Conservation (phyloP, 92 coral and sea anemone genomes). For the Phenganax subtilis region DNA sequence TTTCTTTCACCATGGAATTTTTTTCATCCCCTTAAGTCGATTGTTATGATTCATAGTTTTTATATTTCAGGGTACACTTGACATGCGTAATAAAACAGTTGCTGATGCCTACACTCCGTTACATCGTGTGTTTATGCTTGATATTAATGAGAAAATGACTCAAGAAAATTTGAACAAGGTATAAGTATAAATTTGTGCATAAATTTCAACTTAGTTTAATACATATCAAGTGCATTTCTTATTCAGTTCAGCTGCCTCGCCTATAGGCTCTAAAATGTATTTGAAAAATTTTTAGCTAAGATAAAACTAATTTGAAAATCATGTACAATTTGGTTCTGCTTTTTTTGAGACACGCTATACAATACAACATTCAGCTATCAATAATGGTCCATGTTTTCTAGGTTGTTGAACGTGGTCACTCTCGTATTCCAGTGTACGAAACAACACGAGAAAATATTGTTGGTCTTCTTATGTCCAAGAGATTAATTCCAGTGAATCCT, state of each 20-base stretch:
- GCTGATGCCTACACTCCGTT: constrained; percentile 79
- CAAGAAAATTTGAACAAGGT: constrained; percentile 76
- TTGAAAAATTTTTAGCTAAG: no score
- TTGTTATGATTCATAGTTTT: not conserved
- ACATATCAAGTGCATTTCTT: no score
- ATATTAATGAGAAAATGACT: constrained; percentile 65
- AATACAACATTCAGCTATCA: not conserved
- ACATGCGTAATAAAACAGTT: constrained; percentile 90
- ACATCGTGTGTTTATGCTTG: constrained; percentile 74
- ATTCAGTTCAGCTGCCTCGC: no score
- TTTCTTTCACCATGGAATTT: not conserved
- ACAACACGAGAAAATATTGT: constrained; percentile 59
- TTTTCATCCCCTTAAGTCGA: not conserved
- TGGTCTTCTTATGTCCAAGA: constrained; percentile 80
- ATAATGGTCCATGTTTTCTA: constrained; percentile 35
- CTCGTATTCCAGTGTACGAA: constrained; percentile 82
- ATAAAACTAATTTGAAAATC: no score
- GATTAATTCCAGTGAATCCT: constrained; percentile 84
- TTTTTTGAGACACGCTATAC: no score
- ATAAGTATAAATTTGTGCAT: not conserved
- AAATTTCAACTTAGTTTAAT: not conserved
- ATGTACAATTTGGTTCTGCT: no score
- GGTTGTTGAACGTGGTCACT: constrained; percentile 82
- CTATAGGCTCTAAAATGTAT: no score
- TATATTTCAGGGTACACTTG: constrained; percentile 74